Evolutionary conservation across 1,140 invertebrate species (phyloP), one percentile per base, ranked within the genome.

Genomic region (Ephestia elutella): DNA sequence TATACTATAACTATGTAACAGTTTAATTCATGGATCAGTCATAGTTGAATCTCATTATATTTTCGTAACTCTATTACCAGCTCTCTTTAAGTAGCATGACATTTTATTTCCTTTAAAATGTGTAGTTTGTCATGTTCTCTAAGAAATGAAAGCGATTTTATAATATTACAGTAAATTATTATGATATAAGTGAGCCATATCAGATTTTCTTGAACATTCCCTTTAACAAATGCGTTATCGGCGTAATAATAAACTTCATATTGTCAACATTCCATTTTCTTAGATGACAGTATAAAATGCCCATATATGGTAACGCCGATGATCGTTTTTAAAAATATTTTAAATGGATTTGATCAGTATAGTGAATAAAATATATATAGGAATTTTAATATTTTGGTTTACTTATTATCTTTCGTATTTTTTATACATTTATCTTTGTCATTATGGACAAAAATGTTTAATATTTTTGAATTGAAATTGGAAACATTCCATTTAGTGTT

Each of bases 321-420:
- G 15, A n/a, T 15, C 15, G 10, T 44, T 44, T 44, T 44, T 3
- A 44, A 15, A 17, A 44, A 44, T 17, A 15, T 44, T 44, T 44
- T 44, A 44, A 44, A 44, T 44, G 38, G 38, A 44, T 44, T 44
- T 44, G 38, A 44, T 44, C 13, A 44, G 38, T 32, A 28, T 38
- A 44, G 38, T 13, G 15, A 44, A 15, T 44, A 15, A 17, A 15
- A 15, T 44, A 15, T 44, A 3, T 44, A 44, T 44, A 44, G 15
- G 38, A 15, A 15, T 44, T 44, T 15, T 3, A 15, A 44, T 44
- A 44, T 17, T 44, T 15, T 17, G 13, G 0, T 1, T 44, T 44
- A 44, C 5, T 15, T 44, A 2, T 17, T 10, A 9, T 11, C 13
- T 5, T 13, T 35, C n/a, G n/a, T n/a, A n/a, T 5, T 35, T 35